These are phyloP conservation scores for Mya arenaria DNA, from an alignment of 1,140 invertebrate species.

Conservation along the genomic window DNA sequence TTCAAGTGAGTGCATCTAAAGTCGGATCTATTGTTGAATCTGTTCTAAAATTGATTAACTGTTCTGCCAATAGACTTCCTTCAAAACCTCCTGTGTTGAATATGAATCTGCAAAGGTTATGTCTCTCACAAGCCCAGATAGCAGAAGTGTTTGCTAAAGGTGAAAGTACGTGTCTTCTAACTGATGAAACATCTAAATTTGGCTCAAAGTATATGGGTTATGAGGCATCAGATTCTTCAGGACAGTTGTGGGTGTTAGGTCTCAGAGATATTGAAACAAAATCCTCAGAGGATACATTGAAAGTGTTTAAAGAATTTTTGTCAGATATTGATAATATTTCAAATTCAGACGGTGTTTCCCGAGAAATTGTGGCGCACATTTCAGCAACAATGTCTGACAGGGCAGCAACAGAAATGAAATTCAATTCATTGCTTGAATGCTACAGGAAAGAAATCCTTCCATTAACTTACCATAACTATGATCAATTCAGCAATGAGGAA, in stretches of 20 bases:
- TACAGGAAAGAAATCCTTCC: slow-evolving; percentile 15
- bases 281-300: slow-evolving; percentile 28
- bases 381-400: slow-evolving; percentile 34
- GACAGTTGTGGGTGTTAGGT: slow-evolving; percentile 26
- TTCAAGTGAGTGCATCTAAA: slow-evolving; percentile 37
- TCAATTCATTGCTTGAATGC: neutral
- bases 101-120: slow-evolving; percentile 32
- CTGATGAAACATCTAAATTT: slow-evolving; percentile 44
- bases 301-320: slow-evolving; percentile 38
- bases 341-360: neutral
- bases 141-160: slow-evolving; percentile 33
- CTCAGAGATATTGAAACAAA: slow-evolving; percentile 41
- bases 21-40: slow-evolving; percentile 1
- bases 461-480: slow-evolving; percentile 4
- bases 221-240: slow-evolving; percentile 27
- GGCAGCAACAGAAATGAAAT: slow-evolving; percentile 32
- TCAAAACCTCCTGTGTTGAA: slow-evolving; percentile 16
- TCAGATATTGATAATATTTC: slow-evolving; percentile 9
- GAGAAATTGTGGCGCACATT: slow-evolving; percentile 9
- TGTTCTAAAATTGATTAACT: slow-evolving; percentile 18
- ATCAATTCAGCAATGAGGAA: slow-evolving; percentile 5
- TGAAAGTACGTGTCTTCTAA: slow-evolving; percentile 12
- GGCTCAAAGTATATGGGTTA: slow-evolving; percentile 27
- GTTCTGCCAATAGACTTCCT: slow-evolving; percentile 21
- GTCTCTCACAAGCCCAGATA: slow-evolving; percentile 18